Evolutionary conservation across 2,113 vertebrate species (phyloP).

Genomic region (Ptyas mucosa): DNA sequence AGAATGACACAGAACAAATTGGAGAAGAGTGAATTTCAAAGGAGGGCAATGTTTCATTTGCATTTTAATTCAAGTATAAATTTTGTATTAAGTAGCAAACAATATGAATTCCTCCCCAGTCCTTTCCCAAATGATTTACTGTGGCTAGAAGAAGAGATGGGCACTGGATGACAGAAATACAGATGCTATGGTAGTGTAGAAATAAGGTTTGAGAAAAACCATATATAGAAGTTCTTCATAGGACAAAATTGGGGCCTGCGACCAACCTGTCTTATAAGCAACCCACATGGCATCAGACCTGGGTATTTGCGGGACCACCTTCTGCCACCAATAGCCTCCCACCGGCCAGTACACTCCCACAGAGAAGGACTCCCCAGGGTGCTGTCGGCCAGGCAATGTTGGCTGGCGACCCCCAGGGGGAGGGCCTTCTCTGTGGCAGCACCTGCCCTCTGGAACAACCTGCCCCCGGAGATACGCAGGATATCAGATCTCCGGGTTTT

Average conservation of each 20-base stretch:
- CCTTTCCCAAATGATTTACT: background rate
- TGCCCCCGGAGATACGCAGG: no score
- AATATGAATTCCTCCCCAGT: background rate
- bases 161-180: background rate
- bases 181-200: background rate
- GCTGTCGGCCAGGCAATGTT: no score
- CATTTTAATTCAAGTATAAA: background rate
- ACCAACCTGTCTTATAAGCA: constrained; percentile 45
- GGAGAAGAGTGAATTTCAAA: background rate
- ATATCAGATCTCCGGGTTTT: no score
- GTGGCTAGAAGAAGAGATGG: background rate
- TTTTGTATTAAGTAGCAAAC: background rate
- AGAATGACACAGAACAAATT: background rate
- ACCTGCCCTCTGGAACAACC: no score
- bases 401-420: no score
- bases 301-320: no score
- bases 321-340: no score
- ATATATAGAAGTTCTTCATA: constrained; percentile 32
- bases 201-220: background rate
- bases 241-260: background rate
- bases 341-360: no score
- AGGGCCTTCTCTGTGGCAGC: no score
- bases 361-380: no score
- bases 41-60: background rate
- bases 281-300: no score